A percentile compares a stretch with the other conserved stretches of the same genome.
phyloP scores from a whole-genome alignment of 1,140 invertebrate genomes.

The Hylaeus volcanicus region DNA sequence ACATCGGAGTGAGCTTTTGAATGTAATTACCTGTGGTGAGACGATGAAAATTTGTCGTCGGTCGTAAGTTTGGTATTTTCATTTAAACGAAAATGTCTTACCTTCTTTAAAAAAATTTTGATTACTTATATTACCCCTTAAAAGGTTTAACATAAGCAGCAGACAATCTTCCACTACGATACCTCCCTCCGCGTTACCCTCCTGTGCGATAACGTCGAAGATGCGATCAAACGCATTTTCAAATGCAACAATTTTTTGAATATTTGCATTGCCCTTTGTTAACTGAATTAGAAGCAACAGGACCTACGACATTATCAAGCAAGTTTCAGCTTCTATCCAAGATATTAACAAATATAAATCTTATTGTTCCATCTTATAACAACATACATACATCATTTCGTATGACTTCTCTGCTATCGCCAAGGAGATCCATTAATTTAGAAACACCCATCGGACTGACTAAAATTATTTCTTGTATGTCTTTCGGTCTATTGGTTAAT shows the following conservation, averaged over 20 bases:
- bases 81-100: slow-evolving; percentile 60
- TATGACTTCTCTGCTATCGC: slow-evolving; percentile 96
- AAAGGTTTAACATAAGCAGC: slow-evolving; percentile 95
- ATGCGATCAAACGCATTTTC: slow-evolving; percentile 99
- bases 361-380: neutral
- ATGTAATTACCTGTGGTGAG: slow-evolving; percentile 88
- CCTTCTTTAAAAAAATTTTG: slow-evolving; percentile 99
- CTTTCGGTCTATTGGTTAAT: slow-evolving; percentile 90
- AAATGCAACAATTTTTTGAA: slow-evolving; percentile 99
- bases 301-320: slow-evolving; percentile 80
- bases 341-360: neutral
- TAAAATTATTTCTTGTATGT: slow-evolving; percentile 97
- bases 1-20: slow-evolving; percentile 93
- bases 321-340: neutral
- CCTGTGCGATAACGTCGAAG: slow-evolving; percentile 95
- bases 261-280: slow-evolving; percentile 97
- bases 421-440: slow-evolving; percentile 97
- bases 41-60: slow-evolving; percentile 20
- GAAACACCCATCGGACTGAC: slow-evolving; percentile 98
- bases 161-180: slow-evolving; percentile 99
- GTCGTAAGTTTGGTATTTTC: slow-evolving; percentile 20
- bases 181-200: slow-evolving; percentile 96
- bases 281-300: slow-evolving; percentile 95
- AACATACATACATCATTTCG: slow-evolving; percentile 91
- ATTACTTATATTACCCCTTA: slow-evolving; percentile 98